Conservation (phyloP, 2,888 invertebrate species). For the Uropetala carovei region DNA sequence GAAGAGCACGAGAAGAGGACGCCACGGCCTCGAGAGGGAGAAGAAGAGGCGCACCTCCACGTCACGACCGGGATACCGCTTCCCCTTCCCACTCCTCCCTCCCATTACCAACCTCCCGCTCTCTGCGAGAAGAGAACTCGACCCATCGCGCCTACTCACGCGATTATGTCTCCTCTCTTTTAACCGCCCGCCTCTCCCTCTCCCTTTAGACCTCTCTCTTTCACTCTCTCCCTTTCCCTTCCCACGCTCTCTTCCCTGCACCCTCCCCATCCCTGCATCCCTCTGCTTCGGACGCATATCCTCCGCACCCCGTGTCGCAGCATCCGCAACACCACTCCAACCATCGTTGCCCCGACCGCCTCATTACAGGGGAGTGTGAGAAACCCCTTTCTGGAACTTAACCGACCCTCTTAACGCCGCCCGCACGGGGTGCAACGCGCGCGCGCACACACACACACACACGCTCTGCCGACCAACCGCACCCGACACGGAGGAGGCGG, state of each 20-base stretch:
- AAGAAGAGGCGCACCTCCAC: constrained; percentile 1
- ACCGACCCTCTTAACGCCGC: neutral
- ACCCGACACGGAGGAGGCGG: neutral
- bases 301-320: neutral
- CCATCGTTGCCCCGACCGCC: neutral
- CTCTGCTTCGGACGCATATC: neutral
- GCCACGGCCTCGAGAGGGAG: neutral
- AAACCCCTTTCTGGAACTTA: neutral
- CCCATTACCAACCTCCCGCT: neutral
- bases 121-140: neutral
- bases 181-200: neutral
- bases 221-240: neutral
- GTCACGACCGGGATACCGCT: constrained; percentile 52
- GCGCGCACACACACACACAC: neutral
- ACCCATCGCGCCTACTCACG: neutral
- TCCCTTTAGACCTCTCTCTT: neutral
- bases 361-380: neutral
- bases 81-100: neutral
- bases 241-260: neutral
- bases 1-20: neutral
- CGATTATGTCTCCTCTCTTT: neutral
- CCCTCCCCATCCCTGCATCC: neutral
- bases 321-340: neutral
- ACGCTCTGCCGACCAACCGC: no score
- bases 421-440: neutral